Evolutionary conservation across 1,140 invertebrate genomes (phyloP), one percentile per base, ranked within the genome.

Genomic region (Neotoxoptera formosana): DNA sequence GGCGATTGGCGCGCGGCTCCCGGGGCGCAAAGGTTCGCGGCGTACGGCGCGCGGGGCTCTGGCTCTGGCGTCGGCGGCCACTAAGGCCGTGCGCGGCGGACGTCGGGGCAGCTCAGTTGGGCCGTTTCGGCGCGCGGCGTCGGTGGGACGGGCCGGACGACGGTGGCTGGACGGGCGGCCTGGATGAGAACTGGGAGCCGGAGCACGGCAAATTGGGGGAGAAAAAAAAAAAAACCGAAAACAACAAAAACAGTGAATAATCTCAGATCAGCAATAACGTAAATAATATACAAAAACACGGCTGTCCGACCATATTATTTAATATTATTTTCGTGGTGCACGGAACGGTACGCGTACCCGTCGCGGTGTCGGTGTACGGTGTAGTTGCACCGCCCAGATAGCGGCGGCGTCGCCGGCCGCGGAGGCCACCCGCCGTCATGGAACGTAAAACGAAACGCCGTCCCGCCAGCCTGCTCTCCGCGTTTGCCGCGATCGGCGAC

Each of bases 221-320:
- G 9, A 84, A 34, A 7, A 45, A 60, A 90, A 90, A 45, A 56
- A 56, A 60, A 90, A 90, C 47, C 30, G 67, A 90, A 60, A 45
- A 90, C n/a, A 67, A 86, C n/a, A 86, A 86, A 93, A 93, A 93
- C 48, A 53, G 23, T 41, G 23, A 56, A 86, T 93, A 86, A 93
- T 93, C 91, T 93, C 53, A 7, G 81, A 86, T 93, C 48, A 56
- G 81, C 23, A 23, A 53, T 86, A 93, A 93, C 36, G 91, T 93
- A 93, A 93, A 93, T 93, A 93, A 93, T 93, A 93, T 84, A 93
- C 91, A 93, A 93, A 93, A 93, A 93, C 91, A 93, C 91, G n/a
- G 91, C 48, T 51, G 48, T 34, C 81, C 91, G 91, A 86, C 91
- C 91, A 86, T 84, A 83, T 47, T 47, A 51, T 92, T 41, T 90